Conservation (phyloP, 1,140 invertebrate species). For the Conus betulinus region DNA sequence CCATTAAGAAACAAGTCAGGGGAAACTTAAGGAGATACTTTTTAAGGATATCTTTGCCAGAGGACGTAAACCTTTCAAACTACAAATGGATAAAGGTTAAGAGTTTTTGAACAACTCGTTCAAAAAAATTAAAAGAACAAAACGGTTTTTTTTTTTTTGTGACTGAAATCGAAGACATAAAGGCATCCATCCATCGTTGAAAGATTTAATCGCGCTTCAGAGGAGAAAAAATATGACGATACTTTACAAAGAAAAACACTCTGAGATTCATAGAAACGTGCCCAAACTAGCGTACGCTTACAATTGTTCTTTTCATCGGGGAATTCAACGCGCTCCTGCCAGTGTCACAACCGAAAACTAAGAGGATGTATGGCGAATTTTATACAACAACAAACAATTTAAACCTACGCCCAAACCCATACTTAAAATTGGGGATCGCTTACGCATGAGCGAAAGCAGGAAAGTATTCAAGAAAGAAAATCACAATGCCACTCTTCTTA, state of each 20-base stretch:
- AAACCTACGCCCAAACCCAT: no score
- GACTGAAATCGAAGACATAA: constrained; percentile 68
- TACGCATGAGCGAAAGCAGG: no score
- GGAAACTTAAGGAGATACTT: constrained; percentile 43
- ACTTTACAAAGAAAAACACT: constrained; percentile 38
- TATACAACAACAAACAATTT: no score
- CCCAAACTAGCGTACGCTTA: no score
- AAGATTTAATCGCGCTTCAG: constrained; percentile 76
- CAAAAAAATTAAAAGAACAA: constrained; percentile 26
- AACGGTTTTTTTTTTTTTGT: constrained; percentile 22
- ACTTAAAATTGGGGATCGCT: no score
- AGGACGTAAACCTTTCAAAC: constrained; percentile 15
- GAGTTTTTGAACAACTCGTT: constrained; percentile 42
- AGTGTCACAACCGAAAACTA: no score
- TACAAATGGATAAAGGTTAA: constrained; percentile 39
- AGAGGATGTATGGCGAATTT: no score
- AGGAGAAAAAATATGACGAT: constrained; percentile 75
- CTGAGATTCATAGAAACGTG: no score
- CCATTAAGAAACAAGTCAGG: constrained; percentile 76
- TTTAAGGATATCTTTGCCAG: constrained; percentile 57
- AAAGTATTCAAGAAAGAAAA: no score
- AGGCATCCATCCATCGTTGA: constrained; percentile 77
- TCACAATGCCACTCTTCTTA: no score
- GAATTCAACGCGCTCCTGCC: no score
- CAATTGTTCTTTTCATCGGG: no score